Evolutionary conservation across 2,113 vertebrate species (phyloP).

Genomic region (Litocranius walleri): DNA sequence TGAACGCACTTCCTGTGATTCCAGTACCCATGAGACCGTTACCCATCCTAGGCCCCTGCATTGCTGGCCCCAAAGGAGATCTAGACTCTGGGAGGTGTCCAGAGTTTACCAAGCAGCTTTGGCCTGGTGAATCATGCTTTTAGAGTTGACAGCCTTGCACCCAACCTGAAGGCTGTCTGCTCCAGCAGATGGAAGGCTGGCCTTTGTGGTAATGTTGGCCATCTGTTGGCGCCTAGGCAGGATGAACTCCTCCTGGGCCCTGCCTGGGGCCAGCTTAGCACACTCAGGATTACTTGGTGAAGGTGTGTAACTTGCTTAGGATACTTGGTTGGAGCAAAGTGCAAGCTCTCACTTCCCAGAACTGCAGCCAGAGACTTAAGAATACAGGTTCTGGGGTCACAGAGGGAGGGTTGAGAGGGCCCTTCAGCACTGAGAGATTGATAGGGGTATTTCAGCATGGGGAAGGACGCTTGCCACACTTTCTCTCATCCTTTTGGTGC

Average conservation of each 20-base stretch:
- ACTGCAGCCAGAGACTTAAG: background rate
- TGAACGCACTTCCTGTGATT: background rate
- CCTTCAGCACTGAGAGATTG: background rate
- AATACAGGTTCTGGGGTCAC: background rate
- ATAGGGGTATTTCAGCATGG: background rate
- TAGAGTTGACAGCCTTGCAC: background rate
- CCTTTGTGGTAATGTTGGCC: background rate
- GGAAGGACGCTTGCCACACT: background rate
- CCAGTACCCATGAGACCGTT: background rate
- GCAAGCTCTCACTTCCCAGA: background rate
- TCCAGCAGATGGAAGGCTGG: slow-evolving; percentile 37
- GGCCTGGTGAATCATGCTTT: background rate
- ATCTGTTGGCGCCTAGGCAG: slow-evolving; percentile 34
- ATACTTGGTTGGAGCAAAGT: background rate
- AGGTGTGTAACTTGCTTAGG: background rate
- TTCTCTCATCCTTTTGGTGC: background rate
- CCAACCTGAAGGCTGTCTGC: slow-evolving; percentile 30
- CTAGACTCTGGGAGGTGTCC: background rate
- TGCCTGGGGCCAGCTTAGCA: background rate
- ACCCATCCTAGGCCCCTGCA: background rate
- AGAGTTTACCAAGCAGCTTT: background rate
- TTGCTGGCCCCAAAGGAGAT: background rate
- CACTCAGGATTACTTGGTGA: background rate
- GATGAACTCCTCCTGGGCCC: background rate
- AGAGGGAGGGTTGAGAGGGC: background rate